Evolutionary conservation across 2,113 vertebrate genomes (phyloP).

Genomic region (Clinocottus analis): DNA sequence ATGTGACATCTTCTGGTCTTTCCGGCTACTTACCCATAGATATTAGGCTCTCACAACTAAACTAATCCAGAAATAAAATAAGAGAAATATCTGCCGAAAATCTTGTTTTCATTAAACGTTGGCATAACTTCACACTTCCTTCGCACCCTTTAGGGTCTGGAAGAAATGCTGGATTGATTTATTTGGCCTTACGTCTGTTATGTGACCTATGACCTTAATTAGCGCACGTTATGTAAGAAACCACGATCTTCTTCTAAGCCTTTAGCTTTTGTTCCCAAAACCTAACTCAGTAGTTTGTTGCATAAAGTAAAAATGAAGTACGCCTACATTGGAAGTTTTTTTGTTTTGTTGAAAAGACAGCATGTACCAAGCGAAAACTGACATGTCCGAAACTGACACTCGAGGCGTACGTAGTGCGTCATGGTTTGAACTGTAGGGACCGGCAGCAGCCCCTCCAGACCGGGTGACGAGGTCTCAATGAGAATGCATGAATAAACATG

Average conservation of each 20-base stretch:
- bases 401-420: not conserved
- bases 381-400: not conserved
- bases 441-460: not conserved
- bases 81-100: not conserved
- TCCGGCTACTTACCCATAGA: slow-evolving; percentile 16
- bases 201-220: not conserved
- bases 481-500: not conserved
- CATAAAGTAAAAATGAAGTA: not conserved
- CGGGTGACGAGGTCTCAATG: not conserved
- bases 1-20: not conserved
- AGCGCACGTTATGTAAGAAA: not conserved
- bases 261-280: not conserved
- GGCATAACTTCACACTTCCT: not conserved
- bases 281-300: not conserved
- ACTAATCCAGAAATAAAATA: not conserved
- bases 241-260: not conserved
- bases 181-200: not conserved
- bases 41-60: not conserved
- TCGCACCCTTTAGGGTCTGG: not conserved
- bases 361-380: not conserved
- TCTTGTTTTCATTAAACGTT: not conserved
- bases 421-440: not conserved
- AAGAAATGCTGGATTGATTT: not conserved
- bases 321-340: not conserved
- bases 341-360: not conserved